A percentile compares a stretch with the other conserved stretches of the same genome.
Conservation (phyloP, 1,140 invertebrate species). For the Spodoptera litura region DNA sequence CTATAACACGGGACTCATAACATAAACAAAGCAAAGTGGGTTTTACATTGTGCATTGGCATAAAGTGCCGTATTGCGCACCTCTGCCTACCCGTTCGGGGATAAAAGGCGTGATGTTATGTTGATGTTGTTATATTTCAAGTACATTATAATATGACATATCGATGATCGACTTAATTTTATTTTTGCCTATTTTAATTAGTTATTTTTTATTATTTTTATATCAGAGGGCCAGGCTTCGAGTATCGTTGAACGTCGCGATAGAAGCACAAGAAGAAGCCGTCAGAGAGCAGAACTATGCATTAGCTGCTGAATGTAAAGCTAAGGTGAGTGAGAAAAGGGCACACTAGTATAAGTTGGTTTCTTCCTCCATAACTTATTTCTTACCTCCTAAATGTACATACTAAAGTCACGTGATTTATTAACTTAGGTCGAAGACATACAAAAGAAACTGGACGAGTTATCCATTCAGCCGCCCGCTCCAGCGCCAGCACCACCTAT, state of each 20-base stretch:
- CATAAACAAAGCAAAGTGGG: no score
- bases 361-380: no score
- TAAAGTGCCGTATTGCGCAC: no score
- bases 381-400: no score
- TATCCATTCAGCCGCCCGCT: constrained; percentile 66
- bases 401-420: background rate
- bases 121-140: no score
- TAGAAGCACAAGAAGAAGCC: constrained; percentile 83
- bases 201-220: constrained; percentile 1
- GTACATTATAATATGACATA: no score
- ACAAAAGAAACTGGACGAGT: constrained; percentile 78
- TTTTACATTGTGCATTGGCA: no score
- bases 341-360: no score
- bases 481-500: constrained; percentile 58
- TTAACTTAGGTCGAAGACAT: constrained; percentile 74
- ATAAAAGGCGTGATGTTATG: no score
- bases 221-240: constrained; percentile 78
- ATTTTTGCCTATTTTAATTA: background rate
- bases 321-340: constrained; percentile 66
- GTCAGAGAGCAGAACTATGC: constrained; percentile 81
- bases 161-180: no score
- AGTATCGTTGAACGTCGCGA: constrained; percentile 82
- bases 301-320: constrained; percentile 81
- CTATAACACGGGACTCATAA: no score
- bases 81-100: no score